Evolutionary conservation across 2,888 invertebrate genomes (phyloP), one percentile per base, ranked within the genome.

Genomic region (Archaeoteleia sp.): DNA sequence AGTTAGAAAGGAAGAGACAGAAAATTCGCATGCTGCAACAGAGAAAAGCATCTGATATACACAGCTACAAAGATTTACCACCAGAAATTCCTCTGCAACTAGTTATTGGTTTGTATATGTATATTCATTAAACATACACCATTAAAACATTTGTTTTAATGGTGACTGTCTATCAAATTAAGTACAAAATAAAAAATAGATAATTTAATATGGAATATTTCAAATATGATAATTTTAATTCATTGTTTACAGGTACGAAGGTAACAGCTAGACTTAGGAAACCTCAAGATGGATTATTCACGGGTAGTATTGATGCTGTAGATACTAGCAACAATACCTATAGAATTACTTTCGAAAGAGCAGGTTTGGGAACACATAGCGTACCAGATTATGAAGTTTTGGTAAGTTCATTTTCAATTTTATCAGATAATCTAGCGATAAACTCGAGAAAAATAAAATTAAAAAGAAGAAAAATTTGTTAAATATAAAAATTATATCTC

Each of bases 361-460:
- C 91, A 34, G 96, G 96, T 35, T 88, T 98, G 30, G 97, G 97
- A 0, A 97, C 97, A 2, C 96, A 97, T 86, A 96, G 97, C 49
- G 95, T 98, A 67, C 96, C 96, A 13, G 98, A 98, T 87, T 96
- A 93, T 87, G 98, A 98, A 89, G 97, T 98, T 68, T 88, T 97
- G 75, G 87, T 87, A 79, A 78, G 79, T 75, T 45, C 20, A 27
- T 27, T 43, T 48, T 48, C 13, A 1, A 12, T 23, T n/a, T n/a
- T n/a, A n/a, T n/a, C n/a, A n/a, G n/a, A n/a, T n/a, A n/a, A n/a
- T n/a, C n/a, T n/a, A n/a, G n/a, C n/a, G n/a, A n/a, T n/a, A n/a
- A n/a, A n/a, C n/a, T n/a, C n/a, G n/a, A n/a, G n/a, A n/a, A n/a
- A n/a, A n/a, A n/a, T n/a, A n/a, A n/a, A n/a, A n/a, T n/a, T n/a